Evolutionary conservation across 1,140 invertebrate genomes (phyloP).

Genomic region (Diorhabda sublineata): DNA sequence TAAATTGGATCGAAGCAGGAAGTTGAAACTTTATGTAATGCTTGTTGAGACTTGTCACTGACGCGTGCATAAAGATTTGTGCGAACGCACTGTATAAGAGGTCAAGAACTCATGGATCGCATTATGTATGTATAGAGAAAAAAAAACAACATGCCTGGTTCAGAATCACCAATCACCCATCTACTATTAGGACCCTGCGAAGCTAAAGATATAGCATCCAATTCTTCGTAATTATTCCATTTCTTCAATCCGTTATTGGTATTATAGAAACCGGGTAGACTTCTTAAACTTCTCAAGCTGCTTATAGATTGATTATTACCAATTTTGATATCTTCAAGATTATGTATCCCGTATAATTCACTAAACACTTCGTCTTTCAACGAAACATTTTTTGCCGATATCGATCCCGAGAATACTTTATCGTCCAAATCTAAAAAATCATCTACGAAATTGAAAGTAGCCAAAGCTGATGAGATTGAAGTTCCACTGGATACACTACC

Average conservation of each 20-base stretch:
- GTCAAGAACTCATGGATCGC: too few species aligned
- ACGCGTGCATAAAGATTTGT: too few species aligned
- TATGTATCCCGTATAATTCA: slow-evolving; percentile 36
- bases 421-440: slow-evolving; percentile 37
- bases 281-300: slow-evolving; percentile 33
- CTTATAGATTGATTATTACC: slow-evolving; percentile 24
- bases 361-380: slow-evolving; percentile 24
- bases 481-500: slow-evolving; percentile 19
- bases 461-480: slow-evolving; percentile 27
- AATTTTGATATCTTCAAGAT: slow-evolving; percentile 24
- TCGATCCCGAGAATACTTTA: slow-evolving; percentile 33
- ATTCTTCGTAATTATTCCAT: slow-evolving; percentile 38
- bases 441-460: slow-evolving; percentile 26
- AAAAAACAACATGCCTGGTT: slow-evolving; percentile 43
- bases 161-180: slow-evolving; percentile 40
- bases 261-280: slow-evolving; percentile 30
- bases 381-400: slow-evolving; percentile 21
- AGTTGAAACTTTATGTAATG: too few species aligned
- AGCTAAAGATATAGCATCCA: slow-evolving; percentile 33
- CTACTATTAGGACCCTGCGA: slow-evolving; percentile 26
- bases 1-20: too few species aligned
- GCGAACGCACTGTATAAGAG: too few species aligned
- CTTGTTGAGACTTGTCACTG: too few species aligned
- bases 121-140: background rate
- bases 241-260: slow-evolving; percentile 34